These are phyloP conservation scores for Malthinus seriepunctatus DNA, from an alignment of 2,888 invertebrate genomes.

Conservation along the genomic window DNA sequence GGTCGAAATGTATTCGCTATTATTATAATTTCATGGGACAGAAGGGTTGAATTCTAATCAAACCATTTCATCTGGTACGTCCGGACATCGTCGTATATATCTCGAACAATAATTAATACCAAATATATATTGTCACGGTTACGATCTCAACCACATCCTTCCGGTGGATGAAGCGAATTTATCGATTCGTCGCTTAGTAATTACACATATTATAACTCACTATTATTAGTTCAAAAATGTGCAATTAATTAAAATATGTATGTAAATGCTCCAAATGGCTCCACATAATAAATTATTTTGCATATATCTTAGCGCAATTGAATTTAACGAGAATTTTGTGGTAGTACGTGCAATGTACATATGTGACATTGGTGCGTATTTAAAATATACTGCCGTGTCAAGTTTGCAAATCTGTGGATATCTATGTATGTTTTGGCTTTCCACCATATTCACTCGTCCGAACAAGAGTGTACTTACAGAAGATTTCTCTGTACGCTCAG, in stretches of 20 bases:
- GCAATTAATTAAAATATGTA: no score
- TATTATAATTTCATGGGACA: no score
- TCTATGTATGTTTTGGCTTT: conserved; percentile 23
- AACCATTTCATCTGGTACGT: conserved; percentile 33
- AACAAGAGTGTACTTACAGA: conserved; percentile 26
- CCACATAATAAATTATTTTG: no score
- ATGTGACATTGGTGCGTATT: conserved; percentile 12
- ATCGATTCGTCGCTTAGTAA: conserved; percentile 30
- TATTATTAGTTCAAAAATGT: no score
- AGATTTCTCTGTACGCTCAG: conserved; percentile 22
- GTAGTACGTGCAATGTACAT: conserved; percentile 4
- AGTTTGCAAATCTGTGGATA: conserved; percentile 24
- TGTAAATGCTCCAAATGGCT: no score
- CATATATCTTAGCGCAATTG: no score
- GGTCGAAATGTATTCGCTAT: no score
- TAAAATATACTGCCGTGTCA: conserved; percentile 21
- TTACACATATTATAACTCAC: background rate
- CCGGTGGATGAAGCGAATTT: conserved; percentile 39
- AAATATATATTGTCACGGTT: conserved; percentile 39
- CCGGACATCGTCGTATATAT: conserved; percentile 38
- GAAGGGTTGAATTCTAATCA: conserved; percentile 30
- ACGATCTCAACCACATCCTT: conserved; percentile 39
- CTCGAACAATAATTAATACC: conserved; percentile 38
- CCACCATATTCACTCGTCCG: conserved; percentile 26
- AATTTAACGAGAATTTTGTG: background rate